phyloP scores from a whole-genome alignment of 2,113 vertebrate species.

The Lasiurus borealis region DNA sequence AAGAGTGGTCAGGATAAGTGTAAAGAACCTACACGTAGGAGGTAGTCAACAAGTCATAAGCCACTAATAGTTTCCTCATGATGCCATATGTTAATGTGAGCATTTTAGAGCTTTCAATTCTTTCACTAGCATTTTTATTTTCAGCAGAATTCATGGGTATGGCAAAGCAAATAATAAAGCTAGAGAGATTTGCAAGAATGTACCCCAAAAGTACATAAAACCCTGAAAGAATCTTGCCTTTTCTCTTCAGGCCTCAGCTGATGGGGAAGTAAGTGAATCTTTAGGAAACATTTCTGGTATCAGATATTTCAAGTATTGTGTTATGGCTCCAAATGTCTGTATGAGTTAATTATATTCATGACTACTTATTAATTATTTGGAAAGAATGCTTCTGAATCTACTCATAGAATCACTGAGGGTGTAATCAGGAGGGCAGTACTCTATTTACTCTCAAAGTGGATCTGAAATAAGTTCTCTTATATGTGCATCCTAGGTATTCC shows the following conservation, averaged over 20 bases:
- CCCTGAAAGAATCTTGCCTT: background rate
- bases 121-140: background rate
- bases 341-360: slow-evolving; percentile 37
- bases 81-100: background rate
- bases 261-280: slow-evolving; percentile 41
- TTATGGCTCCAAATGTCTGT: slow-evolving; percentile 20
- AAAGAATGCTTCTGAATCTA: background rate
- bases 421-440: background rate
- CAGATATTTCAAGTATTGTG: slow-evolving; percentile 26
- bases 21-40: background rate
- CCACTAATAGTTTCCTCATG: background rate
- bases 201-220: slow-evolving; percentile 46
- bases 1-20: background rate
- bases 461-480: background rate
- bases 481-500: background rate
- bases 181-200: slow-evolving; percentile 38
- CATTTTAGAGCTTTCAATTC: background rate
- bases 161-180: slow-evolving; percentile 59
- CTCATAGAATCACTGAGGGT: background rate
- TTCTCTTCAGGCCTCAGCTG: background rate
- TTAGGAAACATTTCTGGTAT: slow-evolving; percentile 44
- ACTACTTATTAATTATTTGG: slow-evolving; percentile 48
- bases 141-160: slow-evolving; percentile 58
- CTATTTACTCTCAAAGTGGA: background rate
- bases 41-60: background rate